These are phyloP conservation scores for Tipula lateralis DNA, from an alignment of 2,888 invertebrate species.

Conservation along the genomic window DNA sequence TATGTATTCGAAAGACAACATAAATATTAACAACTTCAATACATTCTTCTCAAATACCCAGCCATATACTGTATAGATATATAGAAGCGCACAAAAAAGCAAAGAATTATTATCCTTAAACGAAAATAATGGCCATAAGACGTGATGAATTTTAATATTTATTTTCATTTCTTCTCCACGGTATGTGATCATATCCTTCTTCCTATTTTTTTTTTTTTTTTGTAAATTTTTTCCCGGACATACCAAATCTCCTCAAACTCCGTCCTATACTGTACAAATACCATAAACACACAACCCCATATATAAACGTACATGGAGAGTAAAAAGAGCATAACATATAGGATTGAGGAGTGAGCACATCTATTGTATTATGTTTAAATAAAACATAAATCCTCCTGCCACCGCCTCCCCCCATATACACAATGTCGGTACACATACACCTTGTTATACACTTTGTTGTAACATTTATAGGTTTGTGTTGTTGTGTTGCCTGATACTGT, in stretches of 20 bases:
- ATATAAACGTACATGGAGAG: neutral
- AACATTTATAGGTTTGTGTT: neutral
- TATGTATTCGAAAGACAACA: neutral
- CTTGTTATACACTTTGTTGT: conserved; percentile 9
- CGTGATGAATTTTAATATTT: conserved; percentile 11
- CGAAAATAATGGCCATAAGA: conserved; percentile 24
- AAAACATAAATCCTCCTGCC: neutral
- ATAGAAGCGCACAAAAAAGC: neutral
- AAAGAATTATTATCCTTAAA: conserved; percentile 19
- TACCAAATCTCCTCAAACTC: neutral
- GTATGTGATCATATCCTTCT: conserved; percentile 19
- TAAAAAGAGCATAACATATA: neutral
- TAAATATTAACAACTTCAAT: neutral
- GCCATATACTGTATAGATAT: neutral
- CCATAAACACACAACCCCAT: neutral
- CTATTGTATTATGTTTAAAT: neutral
- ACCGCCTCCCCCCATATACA: neutral
- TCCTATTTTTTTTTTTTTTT: neutral
- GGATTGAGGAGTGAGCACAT: neutral
- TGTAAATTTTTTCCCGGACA: neutral
- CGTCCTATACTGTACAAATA: neutral
- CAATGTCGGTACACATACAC: neutral
- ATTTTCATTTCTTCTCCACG: neutral
- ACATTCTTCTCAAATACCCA: neutral
- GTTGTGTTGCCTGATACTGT: neutral